Percentiles rank a stretch among this genome's conserved stretches.
phyloP scores from a whole-genome alignment of 2,113 vertebrate species.

The Leptobrachium leishanense region DNA sequence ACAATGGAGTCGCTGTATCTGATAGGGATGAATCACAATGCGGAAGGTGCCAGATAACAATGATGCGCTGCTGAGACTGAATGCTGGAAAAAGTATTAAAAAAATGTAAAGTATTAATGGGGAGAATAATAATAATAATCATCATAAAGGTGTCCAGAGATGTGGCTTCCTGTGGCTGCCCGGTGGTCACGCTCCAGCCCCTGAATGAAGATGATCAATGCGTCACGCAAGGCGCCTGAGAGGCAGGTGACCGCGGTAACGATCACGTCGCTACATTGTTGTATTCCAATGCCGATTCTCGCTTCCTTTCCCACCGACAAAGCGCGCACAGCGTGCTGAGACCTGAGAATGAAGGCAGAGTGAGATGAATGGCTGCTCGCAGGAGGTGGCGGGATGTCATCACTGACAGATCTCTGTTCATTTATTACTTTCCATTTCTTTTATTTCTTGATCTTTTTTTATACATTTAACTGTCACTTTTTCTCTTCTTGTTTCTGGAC shows the following conservation, averaged over 20 bases:
- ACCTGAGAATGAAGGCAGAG: slow-evolving; percentile 9
- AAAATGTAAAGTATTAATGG: neutral
- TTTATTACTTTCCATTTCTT: neutral
- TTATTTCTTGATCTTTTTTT: neutral
- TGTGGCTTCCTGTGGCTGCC: neutral
- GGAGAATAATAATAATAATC: neutral
- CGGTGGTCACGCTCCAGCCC: slow-evolving; percentile 2
- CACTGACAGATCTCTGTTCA: neutral
- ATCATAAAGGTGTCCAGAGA: neutral
- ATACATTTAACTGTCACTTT: neutral
- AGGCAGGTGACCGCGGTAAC: neutral
- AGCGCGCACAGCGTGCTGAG: neutral
- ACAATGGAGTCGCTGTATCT: too few relatives aligned
- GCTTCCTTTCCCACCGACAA: neutral
- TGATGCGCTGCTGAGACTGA: too few relatives aligned
- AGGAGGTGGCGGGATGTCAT: slow-evolving; percentile 11
- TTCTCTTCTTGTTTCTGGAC: neutral
- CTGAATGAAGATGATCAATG: slow-evolving; percentile 31
- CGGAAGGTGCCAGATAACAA: too few relatives aligned
- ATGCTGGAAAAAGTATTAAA: too few relatives aligned
- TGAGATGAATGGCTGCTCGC: slow-evolving; percentile 27
- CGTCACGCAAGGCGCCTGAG: neutral
- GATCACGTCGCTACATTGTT: slow-evolving; percentile 23
- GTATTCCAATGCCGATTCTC: slow-evolving; percentile 1
- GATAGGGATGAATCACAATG: too few relatives aligned